Base-by-base conservation (phyloP, 2,888 invertebrate species). In the Anthophora plumipes region DNA sequence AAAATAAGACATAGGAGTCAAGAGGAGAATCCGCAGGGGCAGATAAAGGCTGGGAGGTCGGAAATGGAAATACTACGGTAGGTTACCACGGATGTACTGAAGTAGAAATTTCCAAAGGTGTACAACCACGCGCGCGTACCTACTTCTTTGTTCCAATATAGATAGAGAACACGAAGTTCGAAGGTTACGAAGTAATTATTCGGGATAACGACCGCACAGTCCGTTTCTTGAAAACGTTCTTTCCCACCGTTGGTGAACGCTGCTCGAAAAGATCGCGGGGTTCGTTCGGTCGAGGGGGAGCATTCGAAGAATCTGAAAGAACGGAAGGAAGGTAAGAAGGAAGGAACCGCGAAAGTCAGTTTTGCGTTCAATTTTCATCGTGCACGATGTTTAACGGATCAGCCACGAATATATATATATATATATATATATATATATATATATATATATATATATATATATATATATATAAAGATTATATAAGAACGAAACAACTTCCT, bases 111-210 rank as follows among this genome's bases (percentile, higher is more conserved):
- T 79, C 61, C 60, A 14, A 75, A 83, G 69, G 80, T 61, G 80
- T 67, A 82, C 75, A 86, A 82, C 48, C 7, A 79, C 76, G 75
- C 78, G 79, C 73, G 55, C 11, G n/a, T 22, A 17, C 11, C 12
- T 5, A 31, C 54, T 73, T 88, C 86, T 89, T 85, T 87, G 87
- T 86, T 89, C 82, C 82, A 81, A 88, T 84, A 86, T 60, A 81
- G 85, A 81, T 70, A 80, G 81, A 83, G 75, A 50, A 37, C 73
- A 64, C 70, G 83, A 83, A 85, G 89, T 89, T 89, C 86, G 88
- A 88, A 88, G 85, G 86, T 88, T 89, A 83, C 81, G 83, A 81
- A 83, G 85, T 89, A 89, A 89, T 89, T 89, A 89, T 89, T 89
- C 83, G 83, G 85, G 85, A 89, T 89, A 89, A 89, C 83, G 85